Evolutionary conservation across 2,113 vertebrate species (phyloP).

Genomic region (Balaeniceps rex): DNA sequence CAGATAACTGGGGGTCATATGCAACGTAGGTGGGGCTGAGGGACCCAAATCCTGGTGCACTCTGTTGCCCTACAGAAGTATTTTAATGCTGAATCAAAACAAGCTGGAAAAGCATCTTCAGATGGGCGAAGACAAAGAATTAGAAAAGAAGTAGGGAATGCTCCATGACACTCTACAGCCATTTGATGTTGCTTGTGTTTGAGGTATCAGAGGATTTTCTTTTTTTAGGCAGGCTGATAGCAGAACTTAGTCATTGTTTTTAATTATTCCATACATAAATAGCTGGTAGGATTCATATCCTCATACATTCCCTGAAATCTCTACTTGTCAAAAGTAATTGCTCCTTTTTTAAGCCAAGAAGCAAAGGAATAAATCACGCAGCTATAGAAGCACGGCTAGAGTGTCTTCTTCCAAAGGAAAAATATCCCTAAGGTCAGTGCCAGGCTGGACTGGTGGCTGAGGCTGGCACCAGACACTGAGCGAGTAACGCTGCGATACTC

Average conservation of each 20-base stretch:
- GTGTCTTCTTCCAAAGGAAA: neutral
- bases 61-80: neutral
- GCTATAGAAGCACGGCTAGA: accelerated
- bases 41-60: neutral
- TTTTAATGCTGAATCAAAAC: neutral
- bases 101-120: neutral
- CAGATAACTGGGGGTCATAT: accelerated
- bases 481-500: too few relatives aligned
- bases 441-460: neutral
- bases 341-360: neutral
- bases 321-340: neutral
- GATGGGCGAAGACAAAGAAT: neutral
- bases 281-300: neutral
- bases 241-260: neutral
- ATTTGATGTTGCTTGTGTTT: neutral
- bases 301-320: neutral
- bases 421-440: neutral
- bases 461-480: neutral
- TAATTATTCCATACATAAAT: neutral
- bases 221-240: neutral
- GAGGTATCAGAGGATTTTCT: neutral
- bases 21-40: accelerated
- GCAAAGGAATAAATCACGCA: neutral
- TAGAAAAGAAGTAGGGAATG: neutral
- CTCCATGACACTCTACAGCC: neutral